Conservation (phyloP, 2,888 invertebrate species). For the Leptinotarsa rubiginosa region DNA sequence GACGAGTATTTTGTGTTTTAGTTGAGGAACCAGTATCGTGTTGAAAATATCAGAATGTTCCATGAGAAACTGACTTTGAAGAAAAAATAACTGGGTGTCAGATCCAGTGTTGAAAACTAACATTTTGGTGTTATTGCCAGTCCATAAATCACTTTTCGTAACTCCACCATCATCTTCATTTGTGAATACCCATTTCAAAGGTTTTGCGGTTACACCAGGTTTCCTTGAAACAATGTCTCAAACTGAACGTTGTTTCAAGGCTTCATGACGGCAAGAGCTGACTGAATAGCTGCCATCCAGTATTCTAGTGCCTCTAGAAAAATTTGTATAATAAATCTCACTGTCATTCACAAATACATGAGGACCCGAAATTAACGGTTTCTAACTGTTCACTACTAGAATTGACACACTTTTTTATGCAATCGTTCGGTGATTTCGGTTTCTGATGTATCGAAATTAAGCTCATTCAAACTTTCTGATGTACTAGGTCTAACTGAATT, state of each 20-base stretch:
- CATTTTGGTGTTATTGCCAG: too few relatives aligned
- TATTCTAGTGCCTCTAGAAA: background rate
- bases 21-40: too few relatives aligned
- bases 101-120: too few relatives aligned
- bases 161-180: background rate
- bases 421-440: background rate
- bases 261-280: background rate
- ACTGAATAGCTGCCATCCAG: conserved; percentile 2
- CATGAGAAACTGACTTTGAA: too few relatives aligned
- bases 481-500: background rate
- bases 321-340: background rate
- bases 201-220: conserved; percentile 6
- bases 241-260: background rate
- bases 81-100: too few relatives aligned
- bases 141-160: too few relatives aligned
- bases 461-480: conserved; percentile 4
- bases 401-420: background rate
- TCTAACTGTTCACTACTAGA: background rate
- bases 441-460: background rate
- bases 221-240: conserved; percentile 10
- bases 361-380: background rate
- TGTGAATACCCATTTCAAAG: conserved; percentile 1
- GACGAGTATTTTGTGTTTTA: too few relatives aligned
- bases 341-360: background rate
- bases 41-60: too few relatives aligned